These are phyloP conservation scores for Drosophila carrolli DNA, from an alignment of 1,140 invertebrate species.

Conservation along the genomic window DNA sequence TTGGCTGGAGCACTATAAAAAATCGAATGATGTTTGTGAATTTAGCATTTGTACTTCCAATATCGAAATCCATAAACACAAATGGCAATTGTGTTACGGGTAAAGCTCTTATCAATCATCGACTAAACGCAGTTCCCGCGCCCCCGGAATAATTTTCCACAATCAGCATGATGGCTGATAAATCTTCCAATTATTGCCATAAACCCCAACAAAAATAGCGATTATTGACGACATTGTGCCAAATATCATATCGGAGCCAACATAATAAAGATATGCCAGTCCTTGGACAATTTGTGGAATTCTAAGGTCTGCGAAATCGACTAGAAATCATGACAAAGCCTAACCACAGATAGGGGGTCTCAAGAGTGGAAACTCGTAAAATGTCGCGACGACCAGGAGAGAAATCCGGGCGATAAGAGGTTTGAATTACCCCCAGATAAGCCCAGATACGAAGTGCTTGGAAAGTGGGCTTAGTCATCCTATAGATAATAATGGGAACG, in stretches of 20 bases:
- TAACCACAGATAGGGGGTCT: constrained; percentile 39
- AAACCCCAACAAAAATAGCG: constrained; percentile 19
- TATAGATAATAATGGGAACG: not conserved
- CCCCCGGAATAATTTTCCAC: constrained; percentile 8
- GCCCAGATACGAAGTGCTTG: constrained; percentile 31
- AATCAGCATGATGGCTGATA: constrained; percentile 38
- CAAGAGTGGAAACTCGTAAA: constrained; percentile 16
- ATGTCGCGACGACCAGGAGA: constrained; percentile 33
- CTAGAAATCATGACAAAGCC: constrained; percentile 67
- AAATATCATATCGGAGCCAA: constrained; percentile 14
- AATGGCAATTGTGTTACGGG: not conserved
- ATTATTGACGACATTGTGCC: constrained; percentile 37
- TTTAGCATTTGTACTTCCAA: too few species aligned
- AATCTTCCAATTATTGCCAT: constrained; percentile 22
- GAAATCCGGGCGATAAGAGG: constrained; percentile 38
- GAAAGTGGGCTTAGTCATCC: constrained; percentile 33
- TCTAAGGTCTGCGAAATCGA: constrained; percentile 28
- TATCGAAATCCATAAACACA: too few species aligned
- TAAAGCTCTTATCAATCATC: constrained; percentile 11
- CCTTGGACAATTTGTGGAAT: constrained; percentile 20
- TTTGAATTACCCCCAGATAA: constrained; percentile 38
- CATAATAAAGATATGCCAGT: constrained; percentile 38
- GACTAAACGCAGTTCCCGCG: not conserved
- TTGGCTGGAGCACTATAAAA: too few species aligned
- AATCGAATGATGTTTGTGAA: too few species aligned